Conservation (phyloP, 2,113 vertebrate genomes). For the Litocranius walleri region DNA sequence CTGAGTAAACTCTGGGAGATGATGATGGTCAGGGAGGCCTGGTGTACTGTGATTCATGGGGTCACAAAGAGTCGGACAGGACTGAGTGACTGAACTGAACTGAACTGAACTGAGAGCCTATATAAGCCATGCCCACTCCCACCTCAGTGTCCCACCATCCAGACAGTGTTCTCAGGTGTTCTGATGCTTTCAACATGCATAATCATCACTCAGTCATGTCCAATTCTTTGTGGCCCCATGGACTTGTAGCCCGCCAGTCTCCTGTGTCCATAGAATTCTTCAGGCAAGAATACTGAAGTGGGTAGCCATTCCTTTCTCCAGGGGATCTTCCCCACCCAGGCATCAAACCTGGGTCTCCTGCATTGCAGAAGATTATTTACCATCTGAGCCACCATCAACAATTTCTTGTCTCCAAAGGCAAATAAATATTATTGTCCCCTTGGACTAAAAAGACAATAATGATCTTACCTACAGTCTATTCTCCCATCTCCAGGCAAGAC, state of each 20-base stretch:
- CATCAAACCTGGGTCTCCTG: not conserved
- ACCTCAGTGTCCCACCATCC: not conserved
- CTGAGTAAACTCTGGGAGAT: no score
- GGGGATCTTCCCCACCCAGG: not conserved
- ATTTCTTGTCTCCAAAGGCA: not conserved
- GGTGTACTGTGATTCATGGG: no score
- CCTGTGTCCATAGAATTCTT: not conserved
- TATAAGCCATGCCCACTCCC: not conserved
- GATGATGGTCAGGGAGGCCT: no score
- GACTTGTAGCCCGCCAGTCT: not conserved
- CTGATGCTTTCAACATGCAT: not conserved
- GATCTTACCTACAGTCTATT: not conserved
- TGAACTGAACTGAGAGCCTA: not conserved
- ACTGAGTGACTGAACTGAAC: no score
- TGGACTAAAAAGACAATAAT: not conserved
- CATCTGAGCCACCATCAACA: not conserved
- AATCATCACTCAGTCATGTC: not conserved
- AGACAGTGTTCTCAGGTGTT: not conserved
- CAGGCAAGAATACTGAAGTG: not conserved
- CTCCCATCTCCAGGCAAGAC: not conserved
- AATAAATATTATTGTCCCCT: not conserved
- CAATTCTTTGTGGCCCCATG: not conserved
- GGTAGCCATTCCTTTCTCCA: not conserved
- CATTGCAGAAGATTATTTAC: not conserved
- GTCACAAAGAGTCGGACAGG: no score